Conservation (phyloP, 2,888 invertebrate species). For the Polyommatus icarus region DNA sequence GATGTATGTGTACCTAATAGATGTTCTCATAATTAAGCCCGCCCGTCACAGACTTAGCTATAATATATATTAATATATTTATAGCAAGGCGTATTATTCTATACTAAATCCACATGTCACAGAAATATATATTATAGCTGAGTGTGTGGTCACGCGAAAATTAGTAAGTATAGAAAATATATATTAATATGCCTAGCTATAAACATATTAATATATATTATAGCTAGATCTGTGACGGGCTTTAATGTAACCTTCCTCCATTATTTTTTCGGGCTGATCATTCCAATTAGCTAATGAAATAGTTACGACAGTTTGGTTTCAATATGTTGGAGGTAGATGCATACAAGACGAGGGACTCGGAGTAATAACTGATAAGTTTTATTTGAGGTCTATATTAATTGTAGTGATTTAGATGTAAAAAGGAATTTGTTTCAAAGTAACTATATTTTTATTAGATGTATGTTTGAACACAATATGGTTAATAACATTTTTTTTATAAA, state of each 20-base stretch:
- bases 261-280: background rate
- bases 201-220: too few relatives aligned
- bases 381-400: background rate
- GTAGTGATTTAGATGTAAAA: too few relatives aligned
- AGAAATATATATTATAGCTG: too few relatives aligned
- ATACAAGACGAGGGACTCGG: background rate
- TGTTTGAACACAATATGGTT: background rate
- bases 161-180: too few relatives aligned
- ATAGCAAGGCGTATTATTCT: too few relatives aligned
- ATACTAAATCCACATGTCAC: too few relatives aligned
- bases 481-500: background rate
- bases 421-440: background rate
- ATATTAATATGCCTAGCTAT: too few relatives aligned
- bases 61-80: too few relatives aligned
- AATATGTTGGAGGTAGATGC: conserved; percentile 18
- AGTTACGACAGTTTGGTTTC: background rate
- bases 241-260: background rate
- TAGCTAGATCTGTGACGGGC: too few relatives aligned
- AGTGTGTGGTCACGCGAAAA: too few relatives aligned
- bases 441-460: background rate
- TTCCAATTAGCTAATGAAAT: background rate
- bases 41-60: too few relatives aligned
- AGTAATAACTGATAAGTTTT: background rate
- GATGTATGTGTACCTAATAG: conserved; percentile 6
- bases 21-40: background rate